Evolutionary conservation across 2,797 vertebrate species (phyloP).

Genomic region (Gila robusta): DNA sequence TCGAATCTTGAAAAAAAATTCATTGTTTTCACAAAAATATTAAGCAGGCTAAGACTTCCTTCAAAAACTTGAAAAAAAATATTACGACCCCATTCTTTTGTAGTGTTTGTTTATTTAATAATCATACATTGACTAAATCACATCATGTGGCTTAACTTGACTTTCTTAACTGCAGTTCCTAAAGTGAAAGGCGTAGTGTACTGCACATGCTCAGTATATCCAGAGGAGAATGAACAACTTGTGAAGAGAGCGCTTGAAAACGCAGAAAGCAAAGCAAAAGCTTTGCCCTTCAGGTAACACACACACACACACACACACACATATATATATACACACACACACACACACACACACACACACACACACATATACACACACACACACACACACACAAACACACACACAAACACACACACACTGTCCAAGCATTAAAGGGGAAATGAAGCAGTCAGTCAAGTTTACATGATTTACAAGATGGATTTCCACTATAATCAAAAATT

Average conservation of each 20-base stretch:
- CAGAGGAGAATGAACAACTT: conserved; percentile 91
- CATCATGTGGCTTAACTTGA: neutral
- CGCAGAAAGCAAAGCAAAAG: conserved; percentile 76
- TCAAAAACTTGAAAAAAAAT: too few species aligned
- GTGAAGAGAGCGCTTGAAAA: conserved; percentile 84
- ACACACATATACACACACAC: neutral
- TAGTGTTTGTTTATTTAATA: neutral
- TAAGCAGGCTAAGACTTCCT: too few species aligned
- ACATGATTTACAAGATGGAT: too few species aligned
- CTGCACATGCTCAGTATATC: conserved; percentile 89
- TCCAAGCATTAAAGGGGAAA: too few species aligned
- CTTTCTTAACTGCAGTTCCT: conserved; percentile 76
- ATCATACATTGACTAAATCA: neutral
- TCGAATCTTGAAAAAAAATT: too few species aligned
- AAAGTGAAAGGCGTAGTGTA: conserved; percentile 90
- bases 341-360: conserved; percentile 23
- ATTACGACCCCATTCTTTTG: neutral
- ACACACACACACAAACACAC: neutral
- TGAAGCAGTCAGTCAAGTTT: too few species aligned
- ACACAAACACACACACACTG: too few species aligned
- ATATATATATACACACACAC: neutral
- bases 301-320: conserved; percentile 20
- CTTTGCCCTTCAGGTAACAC: conserved; percentile 85
- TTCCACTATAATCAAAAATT: too few species aligned
- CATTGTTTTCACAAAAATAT: too few species aligned